A percentile compares a stretch with the other conserved stretches of the same genome.
phyloP scores from a whole-genome alignment of 2,113 vertebrate species.

The Mohoua ochrocephala region DNA sequence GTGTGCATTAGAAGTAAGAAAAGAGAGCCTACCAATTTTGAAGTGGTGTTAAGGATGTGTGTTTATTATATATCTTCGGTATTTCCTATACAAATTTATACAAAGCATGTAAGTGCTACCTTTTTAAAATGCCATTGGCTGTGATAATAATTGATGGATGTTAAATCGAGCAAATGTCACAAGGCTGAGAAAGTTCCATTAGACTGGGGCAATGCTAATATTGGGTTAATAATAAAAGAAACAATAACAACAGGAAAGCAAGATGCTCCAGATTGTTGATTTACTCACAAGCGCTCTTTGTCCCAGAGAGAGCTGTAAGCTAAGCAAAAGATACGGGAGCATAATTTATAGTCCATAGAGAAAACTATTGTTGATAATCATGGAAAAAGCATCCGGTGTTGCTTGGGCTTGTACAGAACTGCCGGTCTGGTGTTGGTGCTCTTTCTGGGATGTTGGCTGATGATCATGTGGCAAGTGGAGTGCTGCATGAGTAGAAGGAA shows the following conservation, averaged over 20 bases:
- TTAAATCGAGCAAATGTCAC: not conserved
- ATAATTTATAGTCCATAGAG: not conserved
- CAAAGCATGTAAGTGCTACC: not conserved
- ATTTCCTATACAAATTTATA: not conserved
- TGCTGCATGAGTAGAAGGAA: not conserved
- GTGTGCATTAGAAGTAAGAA: not conserved
- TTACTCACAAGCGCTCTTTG: not conserved
- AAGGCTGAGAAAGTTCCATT: not conserved
- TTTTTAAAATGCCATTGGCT: not conserved
- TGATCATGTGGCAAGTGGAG: not conserved
- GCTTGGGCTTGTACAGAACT: not conserved
- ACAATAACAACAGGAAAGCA: not conserved
- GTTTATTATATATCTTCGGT: not conserved
- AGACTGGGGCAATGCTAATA: not conserved
- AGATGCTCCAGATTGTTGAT: not conserved
- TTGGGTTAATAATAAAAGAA: not conserved
- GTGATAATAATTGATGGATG: not conserved
- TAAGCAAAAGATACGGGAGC: not conserved
- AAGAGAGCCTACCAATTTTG: not conserved
- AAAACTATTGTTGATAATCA: not conserved
- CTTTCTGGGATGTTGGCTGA: not conserved
- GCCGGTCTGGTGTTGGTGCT: not conserved
- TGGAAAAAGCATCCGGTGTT: not conserved
- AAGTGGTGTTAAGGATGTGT: not conserved
- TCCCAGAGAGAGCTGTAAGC: not conserved